Evolutionary conservation across 2,113 vertebrate genomes (phyloP), one percentile per base, ranked within the genome.

Genomic region (Anser brachyrhynchus): DNA sequence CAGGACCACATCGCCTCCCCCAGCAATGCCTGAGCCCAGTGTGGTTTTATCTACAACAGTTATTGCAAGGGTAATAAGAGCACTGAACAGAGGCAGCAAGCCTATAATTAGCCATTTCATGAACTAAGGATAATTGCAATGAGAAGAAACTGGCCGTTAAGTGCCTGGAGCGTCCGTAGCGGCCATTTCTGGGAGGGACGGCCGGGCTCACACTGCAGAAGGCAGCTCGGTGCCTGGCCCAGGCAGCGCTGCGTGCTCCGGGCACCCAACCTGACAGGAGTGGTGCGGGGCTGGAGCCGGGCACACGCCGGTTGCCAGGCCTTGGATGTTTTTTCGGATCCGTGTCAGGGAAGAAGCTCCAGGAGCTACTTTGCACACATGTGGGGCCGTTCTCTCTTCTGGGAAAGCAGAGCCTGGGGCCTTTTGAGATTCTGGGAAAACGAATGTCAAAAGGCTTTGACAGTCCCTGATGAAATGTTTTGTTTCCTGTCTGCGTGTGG

Each of bases 41-140:
- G 1, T 26, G 43, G 31, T 25, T 44, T 69, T 72, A 26, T 16
- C 0, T 3, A 2, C 23, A 0, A 3, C 54, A 8, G 13, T 33
- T 2, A 57, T 35, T 3, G 1, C 4, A 1, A 61, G 70, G 35
- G 52, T 70, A 58, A 49, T 25, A 28, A 51, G 71, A 49, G 11
- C 67, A 35, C n/a, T 2, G 5, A 77, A n/a, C 52, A 77, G 83
- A 51, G 9, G 79, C 89, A 55, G 49, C 80, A 87, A 73, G 37
- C 82, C 87, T 92, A 19, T 78, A 84, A 90, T 92, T 76, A 94
- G 84, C 62, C 1, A 4, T 70, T 88, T 70, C 4, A 1, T 77
- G 49, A 86, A 69, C 57, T 90, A 74, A 89, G 0, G 4, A 10
- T 79, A 93, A 94, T 77, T 82, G 59, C 70, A 69, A n/a, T 0